phyloP scores from a whole-genome alignment of 2,113 vertebrate genomes.

The Natator depressus region DNA sequence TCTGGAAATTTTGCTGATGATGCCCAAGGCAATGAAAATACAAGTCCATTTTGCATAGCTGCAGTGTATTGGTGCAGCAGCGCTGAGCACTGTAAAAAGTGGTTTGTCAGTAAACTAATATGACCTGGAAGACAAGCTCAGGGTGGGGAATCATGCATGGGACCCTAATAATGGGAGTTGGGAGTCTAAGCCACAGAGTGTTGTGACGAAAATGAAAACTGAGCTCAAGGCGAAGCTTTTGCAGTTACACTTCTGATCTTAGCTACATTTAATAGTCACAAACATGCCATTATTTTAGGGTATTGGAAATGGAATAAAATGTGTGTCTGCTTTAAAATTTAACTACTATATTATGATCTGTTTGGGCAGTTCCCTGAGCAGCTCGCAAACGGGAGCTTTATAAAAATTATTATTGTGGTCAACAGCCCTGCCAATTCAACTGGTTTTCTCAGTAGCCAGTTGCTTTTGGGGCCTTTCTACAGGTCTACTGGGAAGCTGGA shows the following conservation, averaged over 20 bases:
- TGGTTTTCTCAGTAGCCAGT: neutral
- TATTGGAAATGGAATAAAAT: no score
- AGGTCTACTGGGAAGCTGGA: neutral
- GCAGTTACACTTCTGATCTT: neutral
- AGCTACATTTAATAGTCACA: neutral
- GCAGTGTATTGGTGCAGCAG: conserved; percentile 8
- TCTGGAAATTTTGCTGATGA: conserved; percentile 44
- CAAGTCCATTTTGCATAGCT: neutral
- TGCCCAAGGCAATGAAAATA: conserved; percentile 51
- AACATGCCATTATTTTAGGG: neutral
- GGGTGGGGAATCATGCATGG: neutral
- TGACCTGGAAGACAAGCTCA: rapidly evolving
- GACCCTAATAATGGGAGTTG: neutral
- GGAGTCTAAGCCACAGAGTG: rapidly evolving
- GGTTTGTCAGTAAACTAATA: neutral
- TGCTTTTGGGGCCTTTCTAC: neutral
- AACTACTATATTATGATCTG: neutral
- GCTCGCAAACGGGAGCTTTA: neutral
- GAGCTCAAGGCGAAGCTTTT: neutral
- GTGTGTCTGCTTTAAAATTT: neutral
- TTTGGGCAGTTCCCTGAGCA: neutral
- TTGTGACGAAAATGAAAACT: neutral
- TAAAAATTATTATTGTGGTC: neutral
- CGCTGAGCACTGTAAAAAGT: neutral
- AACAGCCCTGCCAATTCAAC: neutral